Evolutionary conservation across 2,113 vertebrate species (phyloP), one percentile per base, ranked within the genome.

Genomic region (Poecilia latipinna): DNA sequence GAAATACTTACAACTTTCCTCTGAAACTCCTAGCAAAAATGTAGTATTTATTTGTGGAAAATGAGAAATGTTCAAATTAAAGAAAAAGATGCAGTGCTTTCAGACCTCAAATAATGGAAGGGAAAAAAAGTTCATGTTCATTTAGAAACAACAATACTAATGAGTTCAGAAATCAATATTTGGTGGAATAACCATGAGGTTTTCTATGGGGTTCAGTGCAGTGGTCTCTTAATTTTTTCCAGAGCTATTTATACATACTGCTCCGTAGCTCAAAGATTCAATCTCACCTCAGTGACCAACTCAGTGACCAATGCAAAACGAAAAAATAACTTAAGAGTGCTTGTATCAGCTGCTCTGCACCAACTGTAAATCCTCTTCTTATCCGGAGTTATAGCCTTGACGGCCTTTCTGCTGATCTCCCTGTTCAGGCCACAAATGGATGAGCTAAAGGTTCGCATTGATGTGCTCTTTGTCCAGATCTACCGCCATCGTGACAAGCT

Each of bases 331-430:
- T 84, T 61, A 83, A 15, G 79, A 90, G 76, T 84, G 89, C 85
- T 87, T 81, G 72, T 78, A 87, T 93, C 86, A 92, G 89, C 90
- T 83, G 65, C 74, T 79, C 32, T 79, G 77, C 76, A 67, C 70
- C 70, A 29, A 63, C 71, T 74, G 68, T 57, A 87, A 92, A 92
- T 89, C 87, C 74, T 82, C 82, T 70, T 77, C 74, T 88, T 77
- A 90, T 83, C 87, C 82, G 78, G 69, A 81, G 82, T 87, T 90
- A 83, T 80, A 88, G 89, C 88, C 83, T 88, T 68, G 78, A 84
- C 70, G 81, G 48, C 82, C 64, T 85, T 80, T 83, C 77, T 89
- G 80, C 82, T 86, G 83, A 91, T 90, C 84, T 86, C 70, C 76
- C 71, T 81, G 84, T 85, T 88, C 85, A 71, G 67, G 74, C 48